A percentile compares a stretch with the other conserved stretches of the same genome.
Conservation (phyloP, 2,797 vertebrate species). For the Oophaga sylvatica region DNA sequence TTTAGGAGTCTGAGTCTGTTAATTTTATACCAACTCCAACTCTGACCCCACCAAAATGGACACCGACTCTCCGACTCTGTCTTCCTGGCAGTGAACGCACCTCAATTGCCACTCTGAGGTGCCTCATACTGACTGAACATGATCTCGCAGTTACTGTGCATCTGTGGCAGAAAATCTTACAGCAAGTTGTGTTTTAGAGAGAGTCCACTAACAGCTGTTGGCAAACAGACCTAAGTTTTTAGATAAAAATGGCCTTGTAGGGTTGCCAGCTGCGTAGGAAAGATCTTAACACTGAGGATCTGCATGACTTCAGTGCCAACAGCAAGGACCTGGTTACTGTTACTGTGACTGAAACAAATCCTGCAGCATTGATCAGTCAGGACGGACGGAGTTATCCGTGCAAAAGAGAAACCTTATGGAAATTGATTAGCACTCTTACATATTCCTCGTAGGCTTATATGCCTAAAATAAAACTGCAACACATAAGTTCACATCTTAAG, state of each 20-base stretch:
- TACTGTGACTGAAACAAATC: conserved; percentile 48
- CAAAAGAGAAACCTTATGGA: conserved; percentile 50
- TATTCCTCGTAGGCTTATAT: conserved; percentile 43
- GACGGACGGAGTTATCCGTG: conserved; percentile 38
- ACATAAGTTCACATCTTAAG: conserved; percentile 27
- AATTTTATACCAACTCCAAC: too few species aligned
- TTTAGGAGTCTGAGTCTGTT: too few species aligned
- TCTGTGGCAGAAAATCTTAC: conserved; percentile 29
- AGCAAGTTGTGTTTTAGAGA: conserved; percentile 14
- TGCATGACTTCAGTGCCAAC: conserved; percentile 45
- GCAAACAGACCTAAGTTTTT: conserved; percentile 33
- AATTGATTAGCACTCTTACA: conserved; percentile 57
- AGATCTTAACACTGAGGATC: conserved; percentile 42
- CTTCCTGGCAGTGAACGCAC: neutral
- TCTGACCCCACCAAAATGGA: too few species aligned
- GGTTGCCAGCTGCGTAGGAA: conserved; percentile 47
- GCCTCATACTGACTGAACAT: neutral
- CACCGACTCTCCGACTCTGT: too few species aligned
- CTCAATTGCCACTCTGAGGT: neutral
- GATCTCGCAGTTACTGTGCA: conserved; percentile 18
- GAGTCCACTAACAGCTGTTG: conserved; percentile 39
- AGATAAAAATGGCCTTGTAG: conserved; percentile 48
- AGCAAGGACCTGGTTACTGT: conserved; percentile 46
- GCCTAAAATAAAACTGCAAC: conserved; percentile 50
- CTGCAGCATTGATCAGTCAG: conserved; percentile 53